Percentiles rank a stretch among this genome's conserved stretches.
These are phyloP conservation scores for Coenonympha arcania DNA, from an alignment of 2,888 invertebrate species.

Conservation along the genomic window DNA sequence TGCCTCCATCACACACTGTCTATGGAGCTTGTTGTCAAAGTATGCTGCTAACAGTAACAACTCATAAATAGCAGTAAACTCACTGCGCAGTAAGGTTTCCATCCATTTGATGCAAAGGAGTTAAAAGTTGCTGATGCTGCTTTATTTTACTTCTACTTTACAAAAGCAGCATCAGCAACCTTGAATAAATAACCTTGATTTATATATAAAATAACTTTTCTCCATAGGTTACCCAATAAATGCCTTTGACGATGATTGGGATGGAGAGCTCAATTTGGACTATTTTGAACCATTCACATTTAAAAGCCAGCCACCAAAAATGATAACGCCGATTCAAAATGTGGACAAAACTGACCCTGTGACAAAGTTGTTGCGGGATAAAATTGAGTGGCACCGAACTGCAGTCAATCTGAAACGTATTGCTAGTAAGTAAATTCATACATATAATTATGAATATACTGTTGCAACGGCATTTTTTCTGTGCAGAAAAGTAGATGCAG, in stretches of 20 bases:
- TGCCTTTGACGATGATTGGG: constrained; percentile 51
- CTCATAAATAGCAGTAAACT: too few relatives aligned
- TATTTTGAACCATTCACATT: constrained; percentile 56
- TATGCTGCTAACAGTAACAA: too few relatives aligned
- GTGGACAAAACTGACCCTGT: constrained; percentile 48
- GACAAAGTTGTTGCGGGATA: constrained; percentile 43
- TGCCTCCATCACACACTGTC: too few relatives aligned
- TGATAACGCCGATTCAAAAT: constrained; percentile 42
- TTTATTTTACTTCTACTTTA: not conserved
- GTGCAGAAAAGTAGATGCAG: too few relatives aligned
- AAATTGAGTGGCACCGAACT: constrained; percentile 43
- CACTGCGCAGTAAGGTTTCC: too few relatives aligned
- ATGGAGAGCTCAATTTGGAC: constrained; percentile 48
- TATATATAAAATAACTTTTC: not conserved
- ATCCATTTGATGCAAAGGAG: too few relatives aligned
- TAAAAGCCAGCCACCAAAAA: constrained; percentile 50
- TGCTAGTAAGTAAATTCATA: constrained; percentile 43
- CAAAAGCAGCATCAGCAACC: too few relatives aligned
- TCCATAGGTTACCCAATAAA: constrained; percentile 35
- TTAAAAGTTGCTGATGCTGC: too few relatives aligned
- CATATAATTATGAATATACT: too few relatives aligned
- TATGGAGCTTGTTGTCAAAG: too few relatives aligned
- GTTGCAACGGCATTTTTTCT: too few relatives aligned
- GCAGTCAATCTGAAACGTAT: constrained; percentile 28
- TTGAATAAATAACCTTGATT: not conserved